phyloP scores from a whole-genome alignment of 2,113 vertebrate genomes.

The Rynchops niger region DNA sequence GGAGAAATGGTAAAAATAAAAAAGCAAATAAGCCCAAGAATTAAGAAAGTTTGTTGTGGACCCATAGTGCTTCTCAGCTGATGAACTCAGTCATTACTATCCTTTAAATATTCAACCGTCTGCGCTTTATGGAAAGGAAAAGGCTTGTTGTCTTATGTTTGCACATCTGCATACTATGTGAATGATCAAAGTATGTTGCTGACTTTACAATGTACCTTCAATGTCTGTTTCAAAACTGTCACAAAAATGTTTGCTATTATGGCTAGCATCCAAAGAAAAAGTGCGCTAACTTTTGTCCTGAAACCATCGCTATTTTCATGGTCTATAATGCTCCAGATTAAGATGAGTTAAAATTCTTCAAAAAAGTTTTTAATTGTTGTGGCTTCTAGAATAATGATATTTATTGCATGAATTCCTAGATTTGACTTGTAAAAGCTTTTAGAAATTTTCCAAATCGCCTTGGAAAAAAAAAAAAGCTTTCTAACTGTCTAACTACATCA shows the following conservation, averaged over 20 bases:
- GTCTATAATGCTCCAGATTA: neutral
- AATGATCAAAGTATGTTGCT: neutral
- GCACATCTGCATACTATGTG: neutral
- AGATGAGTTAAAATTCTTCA: constrained; percentile 29
- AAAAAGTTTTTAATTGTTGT: constrained; percentile 11
- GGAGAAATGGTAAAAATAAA: neutral
- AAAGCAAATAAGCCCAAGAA: neutral
- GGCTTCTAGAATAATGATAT: neutral
- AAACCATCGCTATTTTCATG: neutral
- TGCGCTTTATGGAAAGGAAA: neutral
- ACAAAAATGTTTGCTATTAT: neutral
- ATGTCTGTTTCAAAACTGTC: neutral
- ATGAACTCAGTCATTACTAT: neutral
- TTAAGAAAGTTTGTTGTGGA: neutral
- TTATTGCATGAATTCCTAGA: constrained; percentile 2
- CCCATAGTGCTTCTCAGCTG: neutral
- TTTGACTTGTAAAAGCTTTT: neutral
- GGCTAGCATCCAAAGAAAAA: neutral
- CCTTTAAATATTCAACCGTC: neutral
- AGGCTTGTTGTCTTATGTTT: neutral
- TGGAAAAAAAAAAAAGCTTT: neutral
- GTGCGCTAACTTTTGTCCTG: neutral
- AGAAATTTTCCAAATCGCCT: constrained; percentile 18
- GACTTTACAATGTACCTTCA: neutral
- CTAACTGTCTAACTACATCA: neutral